Conservation (phyloP, 2,113 vertebrate genomes). For the Emydura subglobosa region DNA sequence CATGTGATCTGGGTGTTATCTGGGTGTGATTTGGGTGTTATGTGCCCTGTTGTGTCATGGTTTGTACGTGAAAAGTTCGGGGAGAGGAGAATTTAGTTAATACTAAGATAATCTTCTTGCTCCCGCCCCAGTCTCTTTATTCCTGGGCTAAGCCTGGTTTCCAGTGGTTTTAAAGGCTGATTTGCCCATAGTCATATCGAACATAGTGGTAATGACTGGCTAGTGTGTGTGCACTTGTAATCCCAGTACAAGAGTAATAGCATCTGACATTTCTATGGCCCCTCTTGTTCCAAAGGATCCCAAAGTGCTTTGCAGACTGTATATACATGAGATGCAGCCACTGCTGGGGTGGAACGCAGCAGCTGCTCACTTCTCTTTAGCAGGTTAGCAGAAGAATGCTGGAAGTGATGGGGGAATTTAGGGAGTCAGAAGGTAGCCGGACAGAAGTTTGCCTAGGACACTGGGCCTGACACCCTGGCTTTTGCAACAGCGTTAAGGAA, state of each 20-base stretch:
- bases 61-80: background rate
- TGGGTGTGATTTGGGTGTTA: background rate
- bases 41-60: background rate
- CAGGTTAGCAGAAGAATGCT: background rate
- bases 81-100: background rate
- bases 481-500: background rate
- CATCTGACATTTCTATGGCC: background rate
- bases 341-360: background rate
- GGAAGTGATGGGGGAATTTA: background rate
- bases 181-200: constrained; percentile 1
- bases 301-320: background rate
- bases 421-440: background rate
- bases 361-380: background rate
- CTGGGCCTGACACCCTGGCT: background rate
- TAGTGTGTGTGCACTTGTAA: background rate
- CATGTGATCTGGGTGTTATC: background rate
- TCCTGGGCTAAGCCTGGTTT: background rate
- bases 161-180: background rate
- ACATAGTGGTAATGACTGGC: background rate
- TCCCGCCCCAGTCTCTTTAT: background rate
- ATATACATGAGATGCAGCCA: background rate
- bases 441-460: background rate
- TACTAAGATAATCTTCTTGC: background rate
- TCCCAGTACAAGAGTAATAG: background rate
- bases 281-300: background rate